Base-by-base conservation (phyloP, 2,888 invertebrate species). In the Incurvaria masculella region DNA sequence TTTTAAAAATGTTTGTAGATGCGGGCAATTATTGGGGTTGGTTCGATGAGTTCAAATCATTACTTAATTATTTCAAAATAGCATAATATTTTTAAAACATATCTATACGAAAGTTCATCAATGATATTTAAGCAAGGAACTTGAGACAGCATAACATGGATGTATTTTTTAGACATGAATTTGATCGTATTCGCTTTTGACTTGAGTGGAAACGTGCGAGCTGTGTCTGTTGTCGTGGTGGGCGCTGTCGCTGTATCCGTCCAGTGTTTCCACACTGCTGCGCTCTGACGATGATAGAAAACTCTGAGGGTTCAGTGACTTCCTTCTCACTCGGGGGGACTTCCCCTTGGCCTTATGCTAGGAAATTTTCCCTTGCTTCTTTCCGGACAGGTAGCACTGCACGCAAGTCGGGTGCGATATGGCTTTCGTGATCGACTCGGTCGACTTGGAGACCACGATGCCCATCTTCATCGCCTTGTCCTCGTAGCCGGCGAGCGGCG, bases 361-460 rank as follows among this genome's bases (percentile, higher is more conserved):
- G 81, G 83, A 83, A 56, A 78, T 74, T 67, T 82, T 79, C 56
- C 73, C 80, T 55, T 75, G 75, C 38, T 70, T 74, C 61, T 84
- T 84, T 48, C 81, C 81, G 49, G 86, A 85, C 41, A 87, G 80
- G 66, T 87, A 82, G 62, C 88, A 88, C 61, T 88, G 87, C 57
- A 87, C 86, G 69, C 88, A 88, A 21, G 87, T 86, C 43, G 86
- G 85, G 50, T 85, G 83, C 54, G 87, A 87, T 48, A 87, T 82
- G 14, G 81, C 74, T 59, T 73, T 72, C 14, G 75, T 69, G 42
- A 81, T 79, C 1, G 80, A 79, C 57, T 81, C 81, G 2, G 80
- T 80, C 2, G 81, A 80, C 53, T 80, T 79, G 1, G 81, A 72
- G 1, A 81, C 80, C 33, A 83, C 82, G 45, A 82, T 82, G 1